Conservation (phyloP, 2,888 invertebrate genomes). For the Psylliodes chrysocephalus region DNA sequence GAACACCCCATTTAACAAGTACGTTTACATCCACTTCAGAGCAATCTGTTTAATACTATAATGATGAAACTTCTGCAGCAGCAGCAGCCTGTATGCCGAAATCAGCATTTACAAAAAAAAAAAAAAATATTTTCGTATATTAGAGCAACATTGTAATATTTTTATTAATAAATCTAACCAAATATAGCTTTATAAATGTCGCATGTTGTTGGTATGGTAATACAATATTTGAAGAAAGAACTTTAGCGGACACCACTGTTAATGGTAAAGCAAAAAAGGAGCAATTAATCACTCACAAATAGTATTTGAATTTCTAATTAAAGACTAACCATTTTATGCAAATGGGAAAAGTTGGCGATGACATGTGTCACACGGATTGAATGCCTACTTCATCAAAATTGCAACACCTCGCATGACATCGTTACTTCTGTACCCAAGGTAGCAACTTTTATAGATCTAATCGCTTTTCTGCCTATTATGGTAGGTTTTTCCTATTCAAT, state of each 20-base stretch:
- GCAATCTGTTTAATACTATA: too few relatives aligned
- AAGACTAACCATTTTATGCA: constrained; percentile 38
- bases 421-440: constrained; percentile 20
- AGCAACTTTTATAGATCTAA: constrained; percentile 1
- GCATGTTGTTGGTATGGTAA: too few relatives aligned
- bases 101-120: too few relatives aligned
- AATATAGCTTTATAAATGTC: too few relatives aligned
- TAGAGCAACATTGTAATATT: too few relatives aligned
- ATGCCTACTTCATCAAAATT: constrained; percentile 34
- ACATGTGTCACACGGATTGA: constrained; percentile 37
- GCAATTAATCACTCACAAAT: constrained; percentile 35
- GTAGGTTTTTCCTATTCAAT: neutral
- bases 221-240: too few relatives aligned
- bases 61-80: too few relatives aligned
- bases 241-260: constrained; percentile 18
- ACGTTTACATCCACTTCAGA: too few relatives aligned
- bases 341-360: constrained; percentile 37
- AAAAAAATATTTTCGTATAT: too few relatives aligned
- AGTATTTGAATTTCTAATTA: constrained; percentile 39
- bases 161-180: too few relatives aligned
- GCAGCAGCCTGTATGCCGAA: too few relatives aligned
- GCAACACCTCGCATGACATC: constrained; percentile 29
- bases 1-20: too few relatives aligned
- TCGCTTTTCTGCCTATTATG: neutral
- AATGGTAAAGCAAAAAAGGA: constrained; percentile 27